Evolutionary conservation across 2,888 invertebrate genomes (phyloP), one percentile per base, ranked within the genome.

Genomic region (Macaria notata): DNA sequence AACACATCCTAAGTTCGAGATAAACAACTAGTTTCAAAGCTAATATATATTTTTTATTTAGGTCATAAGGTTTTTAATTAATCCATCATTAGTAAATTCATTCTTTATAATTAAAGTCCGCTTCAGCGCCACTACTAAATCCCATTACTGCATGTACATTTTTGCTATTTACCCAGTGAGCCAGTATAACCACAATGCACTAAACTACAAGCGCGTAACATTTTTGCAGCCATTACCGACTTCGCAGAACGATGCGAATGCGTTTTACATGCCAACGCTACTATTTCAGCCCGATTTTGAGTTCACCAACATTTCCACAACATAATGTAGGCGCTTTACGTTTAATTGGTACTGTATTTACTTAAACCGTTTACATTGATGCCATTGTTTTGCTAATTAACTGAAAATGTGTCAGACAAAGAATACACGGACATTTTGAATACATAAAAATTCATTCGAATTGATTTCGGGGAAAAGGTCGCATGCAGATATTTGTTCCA

Each of bases 181-280:
- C 19, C 19, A 19, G 19, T 19, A 19, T 19, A 19, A 19, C 19
- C 39, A 46, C 39, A 56, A 54, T 55, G 54, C 56, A 52, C 49
- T 52, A 56, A 56, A 51, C 49, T 52, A 56, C 54, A 56, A 55
- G 44, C 49, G 41, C 9, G 52, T 61, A 48, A 59, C 56, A 57
- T 50, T 49, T 54, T 55, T 52, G 62, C 58, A 45, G 39, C 58
- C 56, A 49, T 55, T 53, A 47, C 33, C 59, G 47, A 49, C 52
- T 58, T 60, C 50, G 60, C 43, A 54, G 50, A 52, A 49, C 49
- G 48, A 53, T 56, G 52, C 50, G 56, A 60, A 62, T 62, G 52
- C 58, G 54, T 54, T 64, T 60, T 56, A 54, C 64, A 49, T 61
- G 62, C 64, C 62, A 64, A 62, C 52, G 60, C 50, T 57, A 48